Evolutionary conservation across 2,888 invertebrate species (phyloP).

Genomic region (Empis livida): DNA sequence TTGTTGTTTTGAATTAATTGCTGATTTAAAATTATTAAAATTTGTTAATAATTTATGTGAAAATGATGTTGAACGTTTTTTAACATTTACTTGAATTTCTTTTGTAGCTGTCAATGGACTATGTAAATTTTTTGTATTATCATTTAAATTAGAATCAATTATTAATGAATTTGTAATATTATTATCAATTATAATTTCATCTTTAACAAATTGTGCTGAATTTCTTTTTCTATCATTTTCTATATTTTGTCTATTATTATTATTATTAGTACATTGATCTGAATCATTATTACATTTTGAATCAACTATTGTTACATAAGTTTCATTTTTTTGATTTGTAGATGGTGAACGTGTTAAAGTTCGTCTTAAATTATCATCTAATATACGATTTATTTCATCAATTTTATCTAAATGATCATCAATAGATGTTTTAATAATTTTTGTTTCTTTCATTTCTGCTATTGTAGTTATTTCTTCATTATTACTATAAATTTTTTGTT

Average conservation of each 20-base stretch:
- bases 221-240: background rate
- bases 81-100: conserved; percentile 9
- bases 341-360: conserved; percentile 2
- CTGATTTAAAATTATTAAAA: conserved; percentile 28
- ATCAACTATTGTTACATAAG: background rate
- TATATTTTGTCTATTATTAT: background rate
- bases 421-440: conserved; percentile 25
- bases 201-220: background rate
- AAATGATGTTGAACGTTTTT: conserved; percentile 33
- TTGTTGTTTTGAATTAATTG: conserved; percentile 24
- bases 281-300: background rate
- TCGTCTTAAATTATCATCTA: conserved; percentile 31
- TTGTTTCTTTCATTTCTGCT: conserved; percentile 5
- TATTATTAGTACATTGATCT: too few relatives aligned
- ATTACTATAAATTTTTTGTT: background rate
- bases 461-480: too few relatives aligned
- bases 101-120: background rate
- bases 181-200: background rate
- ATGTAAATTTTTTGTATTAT: background rate
- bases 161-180: background rate
- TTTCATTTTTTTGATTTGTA: background rate
- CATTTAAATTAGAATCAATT: background rate
- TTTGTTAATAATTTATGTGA: conserved; percentile 33
- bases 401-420: conserved; percentile 33
- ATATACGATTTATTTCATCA: conserved; percentile 29